phyloP scores from a whole-genome alignment of 2,797 vertebrate genomes.

The Syngnathus rostellatus region DNA sequence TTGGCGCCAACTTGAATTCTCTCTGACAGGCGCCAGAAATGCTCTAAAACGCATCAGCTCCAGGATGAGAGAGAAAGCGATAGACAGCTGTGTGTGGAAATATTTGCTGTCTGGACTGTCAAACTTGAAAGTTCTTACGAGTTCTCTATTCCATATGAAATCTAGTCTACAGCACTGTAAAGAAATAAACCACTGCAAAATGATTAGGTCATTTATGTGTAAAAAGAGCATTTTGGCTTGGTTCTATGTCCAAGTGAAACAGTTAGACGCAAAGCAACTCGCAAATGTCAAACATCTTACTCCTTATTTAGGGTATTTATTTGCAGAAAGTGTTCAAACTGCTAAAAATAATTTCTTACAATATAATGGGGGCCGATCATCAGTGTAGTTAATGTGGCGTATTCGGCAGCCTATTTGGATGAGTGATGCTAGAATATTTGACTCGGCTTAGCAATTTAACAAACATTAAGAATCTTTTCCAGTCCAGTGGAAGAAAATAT shows the following conservation, averaged over 20 bases:
- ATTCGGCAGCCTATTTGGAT: not conserved
- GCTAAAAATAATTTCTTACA: not conserved
- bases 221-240: not conserved
- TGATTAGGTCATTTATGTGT: not conserved
- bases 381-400: not conserved
- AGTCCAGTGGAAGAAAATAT: not conserved
- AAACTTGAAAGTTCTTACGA: conserved; percentile 12
- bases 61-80: conserved; percentile 35
- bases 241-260: not conserved
- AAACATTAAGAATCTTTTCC: not conserved
- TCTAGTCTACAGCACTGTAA: not conserved
- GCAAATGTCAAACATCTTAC: not conserved
- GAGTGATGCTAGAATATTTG: not conserved
- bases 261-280: no score
- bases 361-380: not conserved
- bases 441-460: not conserved
- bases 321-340: not conserved
- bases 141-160: not conserved
- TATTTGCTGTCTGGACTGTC: conserved; percentile 24
- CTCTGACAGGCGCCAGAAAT: conserved; percentile 44
- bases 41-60: conserved; percentile 47
- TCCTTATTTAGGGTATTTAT: not conserved
- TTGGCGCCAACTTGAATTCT: conserved; percentile 56
- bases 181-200: not conserved
- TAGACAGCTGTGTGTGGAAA: conserved; percentile 41